Base-by-base conservation (phyloP, 2,888 invertebrate species). In the Physocephala rufipes region DNA sequence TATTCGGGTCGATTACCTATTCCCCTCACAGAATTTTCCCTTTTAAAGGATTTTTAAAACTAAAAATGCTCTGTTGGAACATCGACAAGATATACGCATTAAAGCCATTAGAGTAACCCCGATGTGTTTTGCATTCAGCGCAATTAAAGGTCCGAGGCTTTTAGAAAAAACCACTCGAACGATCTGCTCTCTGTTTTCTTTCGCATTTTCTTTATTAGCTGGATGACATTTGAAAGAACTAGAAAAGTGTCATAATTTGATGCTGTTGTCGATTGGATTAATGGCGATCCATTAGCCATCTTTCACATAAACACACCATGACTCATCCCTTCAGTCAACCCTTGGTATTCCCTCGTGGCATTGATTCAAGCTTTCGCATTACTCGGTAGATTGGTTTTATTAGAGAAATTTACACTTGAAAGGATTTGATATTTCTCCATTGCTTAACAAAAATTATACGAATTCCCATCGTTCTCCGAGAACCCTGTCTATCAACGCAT, bases 401-500 rank as follows among this genome's bases (percentile, higher is more conserved):
- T 36, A 9, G 4, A 36, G 9, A 36, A 62, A 53, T 68, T 68
- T 53, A 51, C 51, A 51, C 61, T 51, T 45, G 49, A 68, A 61
- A 68, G 61, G 62, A 61, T 68, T 68, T 58, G 21, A 16, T 16
- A 13, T 19, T 13, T 24, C 1, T 45, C 47, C 47, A 24, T 51
- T 13, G n/a, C n/a, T 13, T 5, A 7, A 43, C 58, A 47, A 67
- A 13, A 67, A 45, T 28, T 26, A 47, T 5, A 59, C n/a, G 9
- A 47, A 67, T 59, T 59, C 26, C 28, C 19, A 30, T 26, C 19
- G 53, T 51, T 65, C n/a, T n/a, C n/a, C 36, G 59, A 68, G 68
- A 72, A 72, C 68, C 68, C 68, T 67, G 71, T 28, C 71, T 49
- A 62, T 71, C 67, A 62, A 53, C 26, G 58, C 59, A 9, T 36